Percentiles rank a stretch among this genome's conserved stretches.
Evolutionary conservation across 2,797 vertebrate species (phyloP).

Genomic region (Lacerta agilis): DNA sequence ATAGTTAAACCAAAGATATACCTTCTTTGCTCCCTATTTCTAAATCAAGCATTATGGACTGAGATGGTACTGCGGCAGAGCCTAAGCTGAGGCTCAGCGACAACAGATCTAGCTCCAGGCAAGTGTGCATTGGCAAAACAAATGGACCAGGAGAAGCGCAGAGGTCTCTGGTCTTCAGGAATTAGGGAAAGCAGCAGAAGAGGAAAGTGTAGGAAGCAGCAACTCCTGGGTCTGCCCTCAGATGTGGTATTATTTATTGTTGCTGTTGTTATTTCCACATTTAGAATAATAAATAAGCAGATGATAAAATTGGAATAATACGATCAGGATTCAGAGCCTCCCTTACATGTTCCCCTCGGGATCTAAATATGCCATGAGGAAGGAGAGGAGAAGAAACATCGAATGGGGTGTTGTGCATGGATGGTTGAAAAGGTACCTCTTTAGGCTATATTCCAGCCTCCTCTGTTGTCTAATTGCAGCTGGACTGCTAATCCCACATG

Average conservation of each 20-base stretch:
- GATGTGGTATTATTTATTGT: not conserved
- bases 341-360: not conserved
- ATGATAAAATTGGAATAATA: not conserved
- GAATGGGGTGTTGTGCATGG: not conserved
- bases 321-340: not conserved
- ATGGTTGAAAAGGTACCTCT: not conserved
- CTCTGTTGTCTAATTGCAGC: not conserved
- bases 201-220: not conserved
- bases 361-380: not conserved
- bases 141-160: not conserved
- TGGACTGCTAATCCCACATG: not conserved
- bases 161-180: not conserved
- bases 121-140: not conserved
- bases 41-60: not conserved
- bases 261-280: not conserved
- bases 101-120: not conserved
- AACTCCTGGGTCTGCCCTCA: not conserved
- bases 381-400: not conserved
- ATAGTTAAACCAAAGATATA: not conserved
- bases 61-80: not conserved
- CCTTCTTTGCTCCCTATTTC: not conserved
- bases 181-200: not conserved
- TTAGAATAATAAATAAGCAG: not conserved
- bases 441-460: not conserved
- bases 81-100: not conserved